Evolutionary conservation across 2,888 invertebrate genomes (phyloP).

Genomic region (Plemyria rubiginata): DNA sequence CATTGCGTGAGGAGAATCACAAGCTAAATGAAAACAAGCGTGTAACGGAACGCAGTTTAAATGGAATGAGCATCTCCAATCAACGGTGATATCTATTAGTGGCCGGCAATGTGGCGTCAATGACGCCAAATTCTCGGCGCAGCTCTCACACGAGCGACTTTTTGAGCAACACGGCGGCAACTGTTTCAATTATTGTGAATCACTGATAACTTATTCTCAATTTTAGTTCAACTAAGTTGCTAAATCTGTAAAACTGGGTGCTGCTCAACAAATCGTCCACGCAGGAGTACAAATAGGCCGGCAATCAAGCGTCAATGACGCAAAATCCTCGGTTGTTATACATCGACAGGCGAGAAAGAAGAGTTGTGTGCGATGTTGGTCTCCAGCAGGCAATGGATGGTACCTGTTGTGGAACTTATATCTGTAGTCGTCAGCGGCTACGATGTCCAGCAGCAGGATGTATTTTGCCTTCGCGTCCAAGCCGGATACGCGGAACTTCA

Average conservation of each 20-base stretch:
- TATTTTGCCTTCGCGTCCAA: conserved; percentile 99
- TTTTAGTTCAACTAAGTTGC: too few relatives aligned
- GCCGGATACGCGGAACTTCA: conserved; percentile 99
- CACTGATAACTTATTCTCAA: not conserved
- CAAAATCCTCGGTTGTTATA: conserved; percentile 46
- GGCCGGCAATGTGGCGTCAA: conserved; percentile 38
- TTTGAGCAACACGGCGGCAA: conserved; percentile 7
- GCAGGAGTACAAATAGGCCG: conserved; percentile 21
- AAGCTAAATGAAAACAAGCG: conserved; percentile 79
- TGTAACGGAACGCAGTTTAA: conserved; percentile 65
- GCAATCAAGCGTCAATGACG: conserved; percentile 28
- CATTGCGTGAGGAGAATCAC: conserved; percentile 78
- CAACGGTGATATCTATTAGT: conserved; percentile 68
- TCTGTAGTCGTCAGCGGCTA: conserved; percentile 99
- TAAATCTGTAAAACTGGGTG: not conserved
- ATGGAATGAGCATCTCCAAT: conserved; percentile 71
- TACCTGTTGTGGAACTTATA: conserved; percentile 98
- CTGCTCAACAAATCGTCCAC: conserved; percentile 22
- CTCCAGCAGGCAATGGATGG: conserved; percentile 63
- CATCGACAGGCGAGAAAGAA: conserved; percentile 51
- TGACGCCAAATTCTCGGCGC: conserved; percentile 34
- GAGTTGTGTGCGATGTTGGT: conserved; percentile 49
- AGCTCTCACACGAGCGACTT: conserved; percentile 9
- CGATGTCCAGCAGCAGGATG: conserved; percentile 99
- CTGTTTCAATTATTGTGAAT: not conserved